Evolutionary conservation across 2,113 vertebrate species (phyloP).

Genomic region (Poeciliopsis retropinna): DNA sequence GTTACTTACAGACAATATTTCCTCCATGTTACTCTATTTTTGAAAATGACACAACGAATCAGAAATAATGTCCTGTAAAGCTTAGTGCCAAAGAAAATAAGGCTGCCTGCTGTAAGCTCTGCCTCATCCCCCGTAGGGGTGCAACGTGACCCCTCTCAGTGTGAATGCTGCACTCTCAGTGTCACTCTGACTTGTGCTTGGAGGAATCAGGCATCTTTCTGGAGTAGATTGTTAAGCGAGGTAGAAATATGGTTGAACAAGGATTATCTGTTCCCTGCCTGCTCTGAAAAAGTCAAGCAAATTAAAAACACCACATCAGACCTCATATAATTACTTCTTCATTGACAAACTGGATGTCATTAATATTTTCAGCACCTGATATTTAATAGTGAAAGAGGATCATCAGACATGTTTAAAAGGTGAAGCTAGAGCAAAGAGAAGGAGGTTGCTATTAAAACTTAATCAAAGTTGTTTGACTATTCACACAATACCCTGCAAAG

Average conservation of each 20-base stretch:
- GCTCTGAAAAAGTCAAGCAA: slow-evolving; percentile 55
- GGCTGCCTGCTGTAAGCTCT: slow-evolving; percentile 13
- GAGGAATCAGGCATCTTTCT: slow-evolving; percentile 60
- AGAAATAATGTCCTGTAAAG: slow-evolving; percentile 35
- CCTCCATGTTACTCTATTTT: not conserved
- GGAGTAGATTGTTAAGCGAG: slow-evolving; percentile 64
- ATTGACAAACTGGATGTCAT: slow-evolving; percentile 28
- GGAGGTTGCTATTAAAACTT: not conserved
- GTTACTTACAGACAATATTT: not conserved
- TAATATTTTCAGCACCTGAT: slow-evolving; percentile 28
- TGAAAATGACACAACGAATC: slow-evolving; percentile 9
- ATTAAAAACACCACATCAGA: slow-evolving; percentile 56
- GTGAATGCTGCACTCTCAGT: slow-evolving; percentile 57
- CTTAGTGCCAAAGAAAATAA: slow-evolving; percentile 21
- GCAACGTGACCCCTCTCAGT: slow-evolving; percentile 62
- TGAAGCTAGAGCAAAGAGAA: not conserved
- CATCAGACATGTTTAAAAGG: not conserved
- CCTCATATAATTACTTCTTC: slow-evolving; percentile 58
- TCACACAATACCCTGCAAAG: not conserved
- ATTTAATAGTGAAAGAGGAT: not conserved
- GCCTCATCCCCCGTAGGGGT: slow-evolving; percentile 35
- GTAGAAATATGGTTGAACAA: slow-evolving; percentile 53
- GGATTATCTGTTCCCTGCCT: slow-evolving; percentile 68
- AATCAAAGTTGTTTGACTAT: not conserved
- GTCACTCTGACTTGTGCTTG: slow-evolving; percentile 71